phyloP scores from a whole-genome alignment of 2,797 vertebrate species.

The Anolis apletophallus region DNA sequence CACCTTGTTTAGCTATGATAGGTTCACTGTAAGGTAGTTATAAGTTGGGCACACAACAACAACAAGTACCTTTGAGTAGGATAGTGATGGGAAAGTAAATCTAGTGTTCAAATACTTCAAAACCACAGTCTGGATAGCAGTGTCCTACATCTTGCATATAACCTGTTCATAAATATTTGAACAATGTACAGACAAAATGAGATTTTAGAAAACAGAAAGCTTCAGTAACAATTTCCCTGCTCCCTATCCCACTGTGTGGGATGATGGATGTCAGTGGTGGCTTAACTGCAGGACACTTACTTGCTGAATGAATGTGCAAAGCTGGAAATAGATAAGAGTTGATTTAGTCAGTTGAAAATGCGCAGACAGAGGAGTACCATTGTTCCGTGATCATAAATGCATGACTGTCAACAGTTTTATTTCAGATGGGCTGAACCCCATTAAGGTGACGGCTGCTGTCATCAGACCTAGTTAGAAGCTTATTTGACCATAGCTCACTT shows the following conservation, averaged over 20 bases:
- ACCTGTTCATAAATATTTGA: slow-evolving; percentile 11
- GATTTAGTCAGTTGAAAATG: slow-evolving; percentile 57
- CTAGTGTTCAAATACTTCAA: not conserved
- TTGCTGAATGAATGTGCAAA: not conserved
- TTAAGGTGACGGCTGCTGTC: slow-evolving; percentile 80
- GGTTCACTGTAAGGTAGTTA: no score
- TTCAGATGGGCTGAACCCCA: slow-evolving; percentile 77
- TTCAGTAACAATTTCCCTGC: slow-evolving; percentile 14
- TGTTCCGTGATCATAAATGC: slow-evolving; percentile 53
- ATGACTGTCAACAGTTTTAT: slow-evolving; percentile 79
- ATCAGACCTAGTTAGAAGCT: slow-evolving; percentile 77
- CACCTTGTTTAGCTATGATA: no score
- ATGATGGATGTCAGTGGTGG: slow-evolving; percentile 20
- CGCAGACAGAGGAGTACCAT: slow-evolving; percentile 61
- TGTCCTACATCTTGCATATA: not conserved
- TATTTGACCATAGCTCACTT: slow-evolving; percentile 71
- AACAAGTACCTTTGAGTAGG: not conserved
- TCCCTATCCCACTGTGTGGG: not conserved
- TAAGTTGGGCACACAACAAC: not conserved
- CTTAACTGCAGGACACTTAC: slow-evolving; percentile 43
- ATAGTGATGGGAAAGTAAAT: not conserved
- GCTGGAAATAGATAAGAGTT: slow-evolving; percentile 34
- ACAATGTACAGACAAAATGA: slow-evolving; percentile 26
- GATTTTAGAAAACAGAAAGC: not conserved
- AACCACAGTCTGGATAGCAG: not conserved